Conservation (phyloP, 92 coral and sea anemone genomes). For the Plumapathes pennacea region DNA sequence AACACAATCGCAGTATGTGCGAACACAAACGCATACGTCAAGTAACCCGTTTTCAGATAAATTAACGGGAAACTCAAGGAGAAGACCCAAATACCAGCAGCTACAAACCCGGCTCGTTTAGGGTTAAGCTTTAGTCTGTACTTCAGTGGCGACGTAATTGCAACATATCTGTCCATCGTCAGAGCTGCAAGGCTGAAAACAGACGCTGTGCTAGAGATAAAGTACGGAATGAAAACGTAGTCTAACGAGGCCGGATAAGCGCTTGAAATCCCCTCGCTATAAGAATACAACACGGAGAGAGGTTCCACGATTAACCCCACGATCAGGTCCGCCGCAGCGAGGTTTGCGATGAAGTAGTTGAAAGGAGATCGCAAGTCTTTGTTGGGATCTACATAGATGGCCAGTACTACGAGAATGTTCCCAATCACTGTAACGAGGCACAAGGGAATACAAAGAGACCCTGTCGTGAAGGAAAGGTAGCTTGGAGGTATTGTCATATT, state of each 20-base stretch:
- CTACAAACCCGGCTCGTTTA: constrained; percentile 46
- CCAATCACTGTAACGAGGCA: constrained; percentile 54
- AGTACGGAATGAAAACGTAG: constrained; percentile 47
- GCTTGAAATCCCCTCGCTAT: constrained; percentile 45
- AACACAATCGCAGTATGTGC: constrained; percentile 39
- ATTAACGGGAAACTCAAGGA: constrained; percentile 61
- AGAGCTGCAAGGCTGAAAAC: constrained; percentile 75
- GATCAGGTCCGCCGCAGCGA: constrained; percentile 69
- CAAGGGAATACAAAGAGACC: constrained; percentile 34
- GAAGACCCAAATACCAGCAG: constrained; percentile 64
- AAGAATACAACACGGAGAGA: constrained; percentile 40
- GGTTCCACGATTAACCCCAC: constrained; percentile 74
- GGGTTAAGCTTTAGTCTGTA: constrained; percentile 64
- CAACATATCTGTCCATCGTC: constrained; percentile 70
- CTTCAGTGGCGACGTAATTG: constrained; percentile 59
- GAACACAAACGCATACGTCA: constrained; percentile 60
- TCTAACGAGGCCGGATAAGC: constrained; percentile 16
- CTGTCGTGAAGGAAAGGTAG: constrained; percentile 64
- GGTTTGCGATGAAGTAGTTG: constrained; percentile 74
- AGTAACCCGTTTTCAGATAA: constrained; percentile 59
- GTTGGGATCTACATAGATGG: constrained; percentile 76
- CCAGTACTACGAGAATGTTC: constrained; percentile 69
- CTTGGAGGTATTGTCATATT: constrained; percentile 65
- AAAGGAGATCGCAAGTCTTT: constrained; percentile 70
- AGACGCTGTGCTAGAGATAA: constrained; percentile 74